A percentile compares a stretch with the other conserved stretches of the same genome.
Evolutionary conservation across 1,140 invertebrate genomes (phyloP).

Genomic region (Eubasilissa regina): DNA sequence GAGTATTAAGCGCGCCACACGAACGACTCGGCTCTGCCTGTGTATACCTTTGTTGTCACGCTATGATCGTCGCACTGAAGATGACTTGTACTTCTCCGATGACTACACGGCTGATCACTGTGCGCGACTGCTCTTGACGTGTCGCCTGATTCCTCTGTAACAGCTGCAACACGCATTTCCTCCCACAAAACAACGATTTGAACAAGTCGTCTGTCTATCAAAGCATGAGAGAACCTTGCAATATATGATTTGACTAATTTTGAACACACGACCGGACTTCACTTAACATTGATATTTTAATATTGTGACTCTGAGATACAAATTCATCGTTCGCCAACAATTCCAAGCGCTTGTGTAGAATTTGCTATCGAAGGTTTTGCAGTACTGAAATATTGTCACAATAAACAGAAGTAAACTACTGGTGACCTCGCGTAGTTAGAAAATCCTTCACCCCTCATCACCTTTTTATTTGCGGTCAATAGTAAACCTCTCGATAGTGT

Average conservation of each 20-base stretch:
- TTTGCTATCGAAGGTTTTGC: no score
- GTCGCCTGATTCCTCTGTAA: neutral
- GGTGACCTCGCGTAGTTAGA: slow-evolving; percentile 40
- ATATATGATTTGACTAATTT: no score
- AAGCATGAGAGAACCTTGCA: no score
- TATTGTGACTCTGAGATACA: no score
- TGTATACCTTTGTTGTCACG: slow-evolving; percentile 36
- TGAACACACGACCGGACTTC: no score
- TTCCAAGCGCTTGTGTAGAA: no score
- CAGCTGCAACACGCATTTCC: no score
- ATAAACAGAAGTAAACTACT: slow-evolving; percentile 18
- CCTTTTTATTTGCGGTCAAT: slow-evolving; percentile 49
- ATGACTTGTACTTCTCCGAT: slow-evolving; percentile 30
- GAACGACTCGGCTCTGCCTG: slow-evolving; percentile 55
- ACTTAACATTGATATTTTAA: no score
- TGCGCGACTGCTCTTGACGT: neutral
- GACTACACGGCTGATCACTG: slow-evolving; percentile 1
- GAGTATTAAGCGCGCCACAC: slow-evolving; percentile 56
- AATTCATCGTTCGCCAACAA: no score
- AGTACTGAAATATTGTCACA: no score
- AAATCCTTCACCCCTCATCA: slow-evolving; percentile 34
- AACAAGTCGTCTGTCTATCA: no score
- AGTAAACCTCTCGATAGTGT: slow-evolving; percentile 50
- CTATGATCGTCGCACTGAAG: slow-evolving; percentile 34
- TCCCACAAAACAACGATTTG: no score